A percentile compares a stretch with the other conserved stretches of the same genome.
phyloP scores from a whole-genome alignment of 2,113 vertebrate species.

The Podarcis cretensis region DNA sequence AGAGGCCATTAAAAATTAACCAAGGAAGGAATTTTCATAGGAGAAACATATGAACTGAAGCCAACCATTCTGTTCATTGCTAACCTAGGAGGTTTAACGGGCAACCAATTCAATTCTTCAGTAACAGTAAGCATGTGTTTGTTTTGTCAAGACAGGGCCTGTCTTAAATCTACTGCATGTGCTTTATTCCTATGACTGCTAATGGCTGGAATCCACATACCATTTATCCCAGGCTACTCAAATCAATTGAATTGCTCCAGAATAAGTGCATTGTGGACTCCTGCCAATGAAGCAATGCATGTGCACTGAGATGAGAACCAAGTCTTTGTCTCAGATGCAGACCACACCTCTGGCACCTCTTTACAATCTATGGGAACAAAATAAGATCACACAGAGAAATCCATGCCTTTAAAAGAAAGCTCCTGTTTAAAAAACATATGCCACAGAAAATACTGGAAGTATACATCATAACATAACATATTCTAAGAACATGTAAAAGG shows the following conservation, averaged over 20 bases:
- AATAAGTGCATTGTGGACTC: conserved; percentile 24
- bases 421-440: conserved; percentile 45
- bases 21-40: conserved; percentile 54
- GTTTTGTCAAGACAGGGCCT: conserved; percentile 45
- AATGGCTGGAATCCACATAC: conserved; percentile 37
- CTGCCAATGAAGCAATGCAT: conserved; percentile 38
- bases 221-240: conserved; percentile 25
- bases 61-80: conserved; percentile 27
- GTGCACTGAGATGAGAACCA: conserved; percentile 20
- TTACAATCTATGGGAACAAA: conserved; percentile 56
- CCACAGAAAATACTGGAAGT: conserved; percentile 57
- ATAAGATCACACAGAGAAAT: conserved; percentile 50
- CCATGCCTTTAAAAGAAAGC: conserved; percentile 50
- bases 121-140: conserved; percentile 48
- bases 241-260: conserved; percentile 16
- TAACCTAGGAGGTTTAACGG: conserved; percentile 50
- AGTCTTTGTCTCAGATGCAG: conserved; percentile 52
- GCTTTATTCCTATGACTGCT: conserved; percentile 51
- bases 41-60: conserved; percentile 33
- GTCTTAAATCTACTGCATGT: conserved; percentile 29
- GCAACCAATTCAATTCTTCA: conserved; percentile 56
- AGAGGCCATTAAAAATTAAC: conserved; percentile 62
- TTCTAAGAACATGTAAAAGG: conserved; percentile 59
- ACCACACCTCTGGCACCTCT: conserved; percentile 41
- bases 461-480: conserved; percentile 34